Evolutionary conservation across 2,797 vertebrate genomes (phyloP).

Genomic region (Coregonus suidteri): DNA sequence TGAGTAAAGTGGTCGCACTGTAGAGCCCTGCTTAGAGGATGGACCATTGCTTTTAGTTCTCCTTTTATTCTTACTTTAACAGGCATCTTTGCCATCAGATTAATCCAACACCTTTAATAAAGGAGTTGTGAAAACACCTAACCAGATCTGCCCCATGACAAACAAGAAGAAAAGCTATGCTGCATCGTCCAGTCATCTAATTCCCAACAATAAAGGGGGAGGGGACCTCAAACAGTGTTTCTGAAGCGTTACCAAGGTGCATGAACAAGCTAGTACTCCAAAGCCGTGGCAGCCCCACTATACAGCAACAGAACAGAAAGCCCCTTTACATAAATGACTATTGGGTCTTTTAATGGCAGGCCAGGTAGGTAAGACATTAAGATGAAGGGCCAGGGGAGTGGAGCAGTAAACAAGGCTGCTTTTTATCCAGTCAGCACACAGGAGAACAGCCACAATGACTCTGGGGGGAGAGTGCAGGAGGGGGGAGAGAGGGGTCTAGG

Average conservation of each 20-base stretch:
- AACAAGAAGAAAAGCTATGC: conserved; percentile 54
- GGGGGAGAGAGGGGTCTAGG: conserved; percentile 12
- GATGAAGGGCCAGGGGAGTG: conserved; percentile 19
- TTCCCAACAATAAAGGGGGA: conserved; percentile 17
- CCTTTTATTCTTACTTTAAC: conserved; percentile 30
- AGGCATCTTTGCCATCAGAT: conserved; percentile 22
- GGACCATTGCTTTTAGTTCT: conserved; percentile 53
- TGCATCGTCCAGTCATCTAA: conserved; percentile 43
- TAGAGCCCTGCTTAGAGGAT: conserved; percentile 33
- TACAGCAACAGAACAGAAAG: conserved; percentile 27
- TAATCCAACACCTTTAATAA: conserved; percentile 2
- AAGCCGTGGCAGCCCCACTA: conserved; percentile 20
- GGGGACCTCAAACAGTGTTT: conserved; percentile 51
- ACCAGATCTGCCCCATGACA: conserved; percentile 15
- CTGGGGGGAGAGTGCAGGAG: conserved; percentile 25
- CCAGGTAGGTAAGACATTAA: conserved; percentile 25
- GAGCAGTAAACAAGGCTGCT: conserved; percentile 46
- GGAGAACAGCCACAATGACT: conserved; percentile 35
- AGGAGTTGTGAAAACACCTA: not conserved
- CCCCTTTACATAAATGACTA: conserved; percentile 18
- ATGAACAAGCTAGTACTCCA: conserved; percentile 14
- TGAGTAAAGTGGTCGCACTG: too few relatives aligned
- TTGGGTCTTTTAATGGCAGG: conserved; percentile 28
- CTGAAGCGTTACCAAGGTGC: conserved; percentile 26
- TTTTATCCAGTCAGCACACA: conserved; percentile 13